phyloP scores from a whole-genome alignment of 2,113 vertebrate species.

The Caloenas nicobarica region DNA sequence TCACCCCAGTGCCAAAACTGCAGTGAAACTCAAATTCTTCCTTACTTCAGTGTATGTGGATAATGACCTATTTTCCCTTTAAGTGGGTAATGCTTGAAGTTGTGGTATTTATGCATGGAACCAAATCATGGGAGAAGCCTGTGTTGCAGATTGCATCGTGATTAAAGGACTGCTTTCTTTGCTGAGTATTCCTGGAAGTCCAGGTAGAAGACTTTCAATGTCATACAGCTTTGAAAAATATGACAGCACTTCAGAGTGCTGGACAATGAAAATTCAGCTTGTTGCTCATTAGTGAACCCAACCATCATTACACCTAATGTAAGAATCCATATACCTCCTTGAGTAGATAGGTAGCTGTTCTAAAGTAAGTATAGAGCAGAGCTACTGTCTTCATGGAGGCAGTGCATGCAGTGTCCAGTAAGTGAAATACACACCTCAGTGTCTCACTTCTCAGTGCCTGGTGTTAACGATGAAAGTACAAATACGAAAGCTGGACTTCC shows the following conservation, averaged over 20 bases:
- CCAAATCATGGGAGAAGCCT: not conserved
- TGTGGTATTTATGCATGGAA: not conserved
- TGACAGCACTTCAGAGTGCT: not conserved
- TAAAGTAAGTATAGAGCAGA: not conserved
- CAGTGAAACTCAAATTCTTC: not conserved
- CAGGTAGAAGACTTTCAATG: not conserved
- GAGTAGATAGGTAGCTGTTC: not conserved
- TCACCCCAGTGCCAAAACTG: not conserved
- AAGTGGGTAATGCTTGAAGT: not conserved
- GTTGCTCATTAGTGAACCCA: not conserved
- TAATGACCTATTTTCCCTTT: not conserved
- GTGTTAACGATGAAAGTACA: not conserved
- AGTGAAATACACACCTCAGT: not conserved
- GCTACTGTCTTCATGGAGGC: not conserved
- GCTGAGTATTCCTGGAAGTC: not conserved
- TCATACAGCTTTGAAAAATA: not conserved
- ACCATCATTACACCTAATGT: rapidly evolving
- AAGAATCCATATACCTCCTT: not conserved
- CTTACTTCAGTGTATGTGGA: not conserved
- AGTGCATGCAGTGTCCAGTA: rapidly evolving
- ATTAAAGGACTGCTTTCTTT: not conserved
- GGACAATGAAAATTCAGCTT: not conserved
- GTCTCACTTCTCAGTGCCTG: not conserved
- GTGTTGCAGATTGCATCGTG: not conserved
- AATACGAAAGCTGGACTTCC: not conserved